Evolutionary conservation across 2,113 vertebrate genomes (phyloP).

Genomic region (Cyanistes caeruleus): DNA sequence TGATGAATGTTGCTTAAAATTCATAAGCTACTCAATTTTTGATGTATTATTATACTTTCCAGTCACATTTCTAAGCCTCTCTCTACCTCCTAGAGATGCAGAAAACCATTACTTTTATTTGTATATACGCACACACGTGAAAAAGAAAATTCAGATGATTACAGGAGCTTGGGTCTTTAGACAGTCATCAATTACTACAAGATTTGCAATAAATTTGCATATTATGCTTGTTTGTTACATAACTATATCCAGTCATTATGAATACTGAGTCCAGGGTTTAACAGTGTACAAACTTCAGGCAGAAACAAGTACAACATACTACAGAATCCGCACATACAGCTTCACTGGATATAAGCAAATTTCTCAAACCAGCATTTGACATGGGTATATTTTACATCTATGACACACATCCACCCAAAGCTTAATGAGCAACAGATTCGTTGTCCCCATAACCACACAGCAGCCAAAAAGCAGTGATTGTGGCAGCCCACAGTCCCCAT

Average conservation of each 20-base stretch:
- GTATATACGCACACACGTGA: not conserved
- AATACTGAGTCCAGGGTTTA: not conserved
- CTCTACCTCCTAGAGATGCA: not conserved
- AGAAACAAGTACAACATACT: not conserved
- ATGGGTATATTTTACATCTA: too few species aligned
- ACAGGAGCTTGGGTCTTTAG: not conserved
- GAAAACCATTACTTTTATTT: not conserved
- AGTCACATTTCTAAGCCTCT: not conserved
- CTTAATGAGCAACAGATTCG: not conserved
- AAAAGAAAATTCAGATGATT: not conserved
- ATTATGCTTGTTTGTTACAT: not conserved
- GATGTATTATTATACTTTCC: not conserved
- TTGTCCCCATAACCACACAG: fast-evolving
- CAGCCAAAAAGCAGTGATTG: not conserved
- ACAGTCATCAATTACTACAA: not conserved
- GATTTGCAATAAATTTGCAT: not conserved
- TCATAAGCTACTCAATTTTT: not conserved
- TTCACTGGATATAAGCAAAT: not conserved
- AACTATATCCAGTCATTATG: not conserved
- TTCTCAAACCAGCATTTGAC: not conserved
- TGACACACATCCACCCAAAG: not conserved
- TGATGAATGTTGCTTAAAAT: conserved; percentile 5
- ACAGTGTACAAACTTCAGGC: not conserved
- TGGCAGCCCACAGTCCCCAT: not conserved
- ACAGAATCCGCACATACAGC: not conserved